Evolutionary conservation across 2,888 invertebrate genomes (phyloP).

Genomic region (Acleris emargana): DNA sequence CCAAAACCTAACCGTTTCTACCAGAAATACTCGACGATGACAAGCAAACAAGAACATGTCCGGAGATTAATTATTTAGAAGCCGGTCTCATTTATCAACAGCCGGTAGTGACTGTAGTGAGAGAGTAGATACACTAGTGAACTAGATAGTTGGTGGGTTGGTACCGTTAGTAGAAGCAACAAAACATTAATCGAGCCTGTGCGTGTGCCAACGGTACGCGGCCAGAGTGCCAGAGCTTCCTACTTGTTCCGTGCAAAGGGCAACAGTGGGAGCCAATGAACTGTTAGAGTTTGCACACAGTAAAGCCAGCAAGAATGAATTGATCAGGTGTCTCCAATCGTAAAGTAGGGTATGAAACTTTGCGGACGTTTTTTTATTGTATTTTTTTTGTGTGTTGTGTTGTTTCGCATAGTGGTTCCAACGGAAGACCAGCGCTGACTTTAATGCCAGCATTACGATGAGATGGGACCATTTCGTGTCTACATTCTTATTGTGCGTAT

Average conservation of each 20-base stretch:
- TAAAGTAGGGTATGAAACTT: not conserved
- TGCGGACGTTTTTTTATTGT: not conserved
- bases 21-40: not conserved
- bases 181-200: slow-evolving; percentile 67
- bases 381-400: not conserved
- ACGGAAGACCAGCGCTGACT: too few relatives aligned
- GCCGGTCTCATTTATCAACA: slow-evolving; percentile 18
- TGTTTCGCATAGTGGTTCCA: too few relatives aligned
- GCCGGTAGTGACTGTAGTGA: slow-evolving; percentile 6
- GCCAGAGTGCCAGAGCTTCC: slow-evolving; percentile 54
- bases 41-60: slow-evolving; percentile 1
- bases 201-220: slow-evolving; percentile 57
- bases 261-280: slow-evolving; percentile 56
- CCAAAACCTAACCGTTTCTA: too few relatives aligned
- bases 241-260: slow-evolving; percentile 22
- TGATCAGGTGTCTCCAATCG: not conserved
- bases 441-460: too few relatives aligned
- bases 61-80: slow-evolving; percentile 7
- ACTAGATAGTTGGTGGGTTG: slow-evolving; percentile 38
- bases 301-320: not conserved
- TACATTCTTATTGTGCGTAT: too few relatives aligned
- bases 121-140: slow-evolving; percentile 2
- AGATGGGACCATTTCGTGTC: too few relatives aligned
- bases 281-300: slow-evolving; percentile 41
- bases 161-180: slow-evolving; percentile 62